Percentiles rank a stretch among this genome's conserved stretches.
These are phyloP conservation scores for Ibidorhyncha struthersii DNA, from an alignment of 2,113 vertebrate species.

Conservation along the genomic window DNA sequence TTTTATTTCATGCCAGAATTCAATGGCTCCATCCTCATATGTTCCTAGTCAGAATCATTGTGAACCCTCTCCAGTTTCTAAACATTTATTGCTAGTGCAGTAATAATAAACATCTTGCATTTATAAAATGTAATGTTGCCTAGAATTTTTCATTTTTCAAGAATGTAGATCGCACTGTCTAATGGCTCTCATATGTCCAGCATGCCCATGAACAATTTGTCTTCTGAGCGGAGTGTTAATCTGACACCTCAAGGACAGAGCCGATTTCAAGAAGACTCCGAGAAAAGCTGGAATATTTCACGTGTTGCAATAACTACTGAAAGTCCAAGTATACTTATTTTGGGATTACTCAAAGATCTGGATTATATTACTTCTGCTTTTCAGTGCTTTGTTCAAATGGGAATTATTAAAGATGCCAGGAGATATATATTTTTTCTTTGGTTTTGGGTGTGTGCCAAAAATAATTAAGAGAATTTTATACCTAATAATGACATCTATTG, in stretches of 20 bases:
- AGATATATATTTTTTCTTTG: slow-evolving; percentile 6
- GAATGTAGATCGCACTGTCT: slow-evolving; percentile 76
- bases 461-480: slow-evolving; percentile 9
- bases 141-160: slow-evolving; percentile 85
- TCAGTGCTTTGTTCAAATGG: slow-evolving; percentile 45
- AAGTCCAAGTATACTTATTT: slow-evolving; percentile 55
- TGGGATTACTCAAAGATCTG: slow-evolving; percentile 55
- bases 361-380: slow-evolving; percentile 60
- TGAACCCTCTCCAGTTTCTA: slow-evolving; percentile 83
- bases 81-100: slow-evolving; percentile 82
- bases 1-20: slow-evolving; percentile 82
- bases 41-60: slow-evolving; percentile 82
- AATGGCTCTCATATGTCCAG: slow-evolving; percentile 82
- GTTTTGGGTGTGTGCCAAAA: slow-evolving; percentile 19
- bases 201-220: slow-evolving; percentile 79
- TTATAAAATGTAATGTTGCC: slow-evolving; percentile 84
- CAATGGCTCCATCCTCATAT: slow-evolving; percentile 80
- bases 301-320: slow-evolving; percentile 69
- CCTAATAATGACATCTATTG: slow-evolving; percentile 48
- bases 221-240: slow-evolving; percentile 80
- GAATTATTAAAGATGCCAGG: slow-evolving; percentile 63
- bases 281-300: slow-evolving; percentile 68
- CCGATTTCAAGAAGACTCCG: slow-evolving; percentile 60
- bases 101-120: slow-evolving; percentile 87
- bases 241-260: slow-evolving; percentile 83